Conservation (phyloP, 2,888 invertebrate genomes). For the Meghimatium bilineatum region DNA sequence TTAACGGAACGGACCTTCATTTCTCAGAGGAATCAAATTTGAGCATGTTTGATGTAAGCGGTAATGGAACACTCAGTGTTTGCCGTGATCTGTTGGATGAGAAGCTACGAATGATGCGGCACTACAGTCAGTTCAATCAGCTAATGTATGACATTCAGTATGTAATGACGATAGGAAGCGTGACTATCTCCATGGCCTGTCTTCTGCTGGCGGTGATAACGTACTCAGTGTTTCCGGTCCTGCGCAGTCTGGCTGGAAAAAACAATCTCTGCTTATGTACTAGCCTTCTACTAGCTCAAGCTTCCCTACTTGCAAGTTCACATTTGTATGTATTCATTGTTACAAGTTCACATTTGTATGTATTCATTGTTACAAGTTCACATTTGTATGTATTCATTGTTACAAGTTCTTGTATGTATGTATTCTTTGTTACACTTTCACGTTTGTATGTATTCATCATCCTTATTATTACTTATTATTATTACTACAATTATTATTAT, state of each 20-base stretch:
- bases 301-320: not conserved
- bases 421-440: no score
- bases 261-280: constrained; percentile 28
- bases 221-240: constrained; percentile 14
- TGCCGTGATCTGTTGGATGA: constrained; percentile 17
- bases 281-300: constrained; percentile 28
- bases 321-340: constrained; percentile 11
- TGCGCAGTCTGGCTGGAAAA: constrained; percentile 20
- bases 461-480: no score
- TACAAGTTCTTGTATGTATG: no score
- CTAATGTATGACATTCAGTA: not conserved
- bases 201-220: constrained; percentile 28
- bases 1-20: not conserved
- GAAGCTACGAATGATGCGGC: not conserved
- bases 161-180: constrained; percentile 12
- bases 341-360: no score
- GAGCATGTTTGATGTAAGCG: not conserved
- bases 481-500: no score
- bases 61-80: not conserved
- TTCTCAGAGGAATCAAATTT: not conserved
- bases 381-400: no score
- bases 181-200: constrained; percentile 29
- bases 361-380: no score
- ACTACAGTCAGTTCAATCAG: no score
- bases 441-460: no score